Evolutionary conservation across 2,888 invertebrate genomes (phyloP), one percentile per base, ranked within the genome.

Genomic region (Coremacera marginata): DNA sequence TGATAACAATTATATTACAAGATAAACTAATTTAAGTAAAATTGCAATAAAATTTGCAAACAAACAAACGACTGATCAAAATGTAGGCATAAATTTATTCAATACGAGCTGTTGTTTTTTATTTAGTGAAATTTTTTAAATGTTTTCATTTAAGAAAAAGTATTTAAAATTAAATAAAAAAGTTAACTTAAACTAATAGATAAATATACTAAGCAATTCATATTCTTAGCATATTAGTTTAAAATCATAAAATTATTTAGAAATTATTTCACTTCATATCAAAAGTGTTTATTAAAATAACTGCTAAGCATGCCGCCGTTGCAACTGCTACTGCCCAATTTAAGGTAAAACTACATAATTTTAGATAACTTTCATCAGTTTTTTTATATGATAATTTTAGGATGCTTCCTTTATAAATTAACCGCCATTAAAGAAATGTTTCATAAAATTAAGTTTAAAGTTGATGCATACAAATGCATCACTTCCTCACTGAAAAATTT

Each of bases 51-150:
- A 60, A 71, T 83, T 84, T 86, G 86, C 86, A 86, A 84, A 85
- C 81, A 86, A 84, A 84, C 81, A 86, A 85, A 86, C 84, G 86
- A 87, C 87, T 87, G 86, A 87, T 86, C 85, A 84, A 86, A 83
- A 86, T 31, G 25, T 52, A 68, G 22, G 68, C 68, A 34, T 68
- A 68, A 68, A 34, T 34, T 34, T 84, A 84, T 84, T 82, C 84
- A 84, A 84, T 84, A 84, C 82, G 84, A 80, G 85, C 16, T 63
- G 63, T 63, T 63, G 63, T 63, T 63, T 63, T 63, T 63, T 31
- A n/a, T 31, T 31, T 63, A 27, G 22, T 44, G 14, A 11, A 44
- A 44, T 44, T 44, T 55, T 55, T 55, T 19, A 55, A 19, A 19
- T 55, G 7, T n/a, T 55, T 55, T 55, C 22, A 65, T 11, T 34